Base-by-base conservation (phyloP, 2,888 invertebrate species). In the Acholoe squamosa region DNA sequence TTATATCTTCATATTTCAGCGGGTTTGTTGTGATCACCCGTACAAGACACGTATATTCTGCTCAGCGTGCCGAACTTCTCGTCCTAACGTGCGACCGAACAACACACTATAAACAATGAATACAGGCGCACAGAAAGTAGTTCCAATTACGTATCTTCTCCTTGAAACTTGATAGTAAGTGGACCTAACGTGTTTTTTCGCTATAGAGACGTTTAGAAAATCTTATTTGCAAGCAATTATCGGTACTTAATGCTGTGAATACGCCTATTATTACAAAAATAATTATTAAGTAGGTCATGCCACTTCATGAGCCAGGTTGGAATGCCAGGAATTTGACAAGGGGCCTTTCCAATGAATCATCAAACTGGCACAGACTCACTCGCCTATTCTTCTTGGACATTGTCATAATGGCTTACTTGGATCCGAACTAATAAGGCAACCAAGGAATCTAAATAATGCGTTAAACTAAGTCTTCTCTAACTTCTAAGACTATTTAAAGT, bases 91-190 rank as follows among this genome's bases (percentile, higher is more conserved):
- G 84, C 25, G 43, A 28, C 84, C 43, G n/a, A 34, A n/a, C 1
- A n/a, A n/a, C 43, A 25, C 84, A 84, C 43, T 43, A 84, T 84
- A 84, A 84, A 84, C 84, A 84, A 84, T 84, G 84, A 16, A 84
- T 34, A 43, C 22, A 22, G 10, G 34, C 84, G 43, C n/a, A 0
- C 3, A 22, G 5, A 84, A 84, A n/a, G 33, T 84, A 84, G 84
- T 84, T 33, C 84, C 71, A 28, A 28, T n/a, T 14, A 71, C 3
- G 25, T 28, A 16, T 28, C 3, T 25, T 28, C 25, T n/a, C 31
- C 0, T 61, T 61, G 19, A 61, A 61, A n/a, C 61, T 19, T 61
- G 19, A n/a, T 14, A 19, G 3, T 1, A n/a, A 19, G 1, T 61
- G 43, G n/a, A n/a, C n/a, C n/a, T 43, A 43, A 43, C 43, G 10